phyloP scores from a whole-genome alignment of 2,888 invertebrate species.

The Zygothrica quintamaculata region DNA sequence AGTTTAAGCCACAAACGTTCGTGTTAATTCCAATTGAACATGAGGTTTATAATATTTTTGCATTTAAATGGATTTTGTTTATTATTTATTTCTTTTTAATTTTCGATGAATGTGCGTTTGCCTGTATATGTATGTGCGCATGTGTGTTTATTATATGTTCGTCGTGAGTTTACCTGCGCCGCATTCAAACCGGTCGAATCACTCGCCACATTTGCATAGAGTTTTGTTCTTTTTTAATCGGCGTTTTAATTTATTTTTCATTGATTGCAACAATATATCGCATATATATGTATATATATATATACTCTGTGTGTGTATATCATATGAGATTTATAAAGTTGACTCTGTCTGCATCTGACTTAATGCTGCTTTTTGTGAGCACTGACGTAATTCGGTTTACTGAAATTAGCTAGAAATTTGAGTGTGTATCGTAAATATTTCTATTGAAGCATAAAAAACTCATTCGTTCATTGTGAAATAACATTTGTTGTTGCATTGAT shows the following conservation, averaged over 20 bases:
- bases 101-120: constrained; percentile 13
- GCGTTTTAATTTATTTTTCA: constrained; percentile 69
- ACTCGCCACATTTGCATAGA: constrained; percentile 67
- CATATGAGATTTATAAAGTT: constrained; percentile 1
- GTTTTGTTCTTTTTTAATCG: constrained; percentile 75
- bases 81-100: constrained; percentile 27
- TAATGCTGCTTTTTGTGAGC: constrained; percentile 50
- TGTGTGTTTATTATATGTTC: constrained; percentile 22
- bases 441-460: constrained; percentile 25
- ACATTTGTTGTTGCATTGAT: constrained; percentile 10
- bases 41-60: constrained; percentile 25
- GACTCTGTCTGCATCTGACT: constrained; percentile 56
- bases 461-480: constrained; percentile 44
- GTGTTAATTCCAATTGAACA: constrained; percentile 22
- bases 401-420: constrained; percentile 65
- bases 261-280: constrained; percentile 65
- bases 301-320: constrained; percentile 4
- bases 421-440: constrained; percentile 30
- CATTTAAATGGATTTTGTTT: constrained; percentile 46
- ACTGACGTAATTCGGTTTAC: constrained; percentile 70
- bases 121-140: constrained; percentile 23
- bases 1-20: constrained; percentile 8
- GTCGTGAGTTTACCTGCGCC: constrained; percentile 53
- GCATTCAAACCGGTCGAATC: constrained; percentile 71
- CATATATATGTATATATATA: constrained; percentile 9